Conservation (phyloP, 92 coral and sea anemone species). For the Zoanthus gigantus region DNA sequence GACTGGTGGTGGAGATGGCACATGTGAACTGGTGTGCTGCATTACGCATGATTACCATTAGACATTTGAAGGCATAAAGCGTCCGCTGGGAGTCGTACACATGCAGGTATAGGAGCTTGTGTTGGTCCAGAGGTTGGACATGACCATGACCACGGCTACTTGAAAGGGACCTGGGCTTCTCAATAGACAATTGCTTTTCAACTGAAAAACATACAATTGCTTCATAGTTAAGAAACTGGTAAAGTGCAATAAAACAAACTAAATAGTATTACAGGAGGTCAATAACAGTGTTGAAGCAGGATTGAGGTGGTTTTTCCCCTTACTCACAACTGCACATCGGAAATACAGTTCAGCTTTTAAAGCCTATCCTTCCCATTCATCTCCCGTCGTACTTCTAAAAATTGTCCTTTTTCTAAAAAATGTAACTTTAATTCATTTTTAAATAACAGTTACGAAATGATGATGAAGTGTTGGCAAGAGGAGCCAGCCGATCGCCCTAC, state of each 20-base stretch:
- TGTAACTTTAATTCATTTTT: neutral
- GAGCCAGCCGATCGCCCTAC: slow-evolving; percentile 33
- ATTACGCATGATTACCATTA: slow-evolving; percentile 77
- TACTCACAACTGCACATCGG: too few relatives aligned
- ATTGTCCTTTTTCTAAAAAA: neutral
- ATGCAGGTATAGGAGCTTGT: slow-evolving; percentile 89
- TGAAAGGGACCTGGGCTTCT: slow-evolving; percentile 29
- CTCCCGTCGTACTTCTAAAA: too few relatives aligned
- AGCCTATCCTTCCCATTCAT: too few relatives aligned
- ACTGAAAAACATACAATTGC: neutral
- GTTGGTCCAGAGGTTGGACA: slow-evolving; percentile 91
- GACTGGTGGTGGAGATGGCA: slow-evolving; percentile 91
- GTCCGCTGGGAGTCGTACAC: slow-evolving; percentile 92
- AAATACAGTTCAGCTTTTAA: too few relatives aligned
- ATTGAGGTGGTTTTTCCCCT: too few relatives aligned
- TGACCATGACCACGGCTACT: slow-evolving; percentile 43
- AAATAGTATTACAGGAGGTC: neutral
- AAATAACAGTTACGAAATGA: slow-evolving; percentile 23
- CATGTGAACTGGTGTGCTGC: slow-evolving; percentile 98
- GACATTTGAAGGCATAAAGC: slow-evolving; percentile 88
- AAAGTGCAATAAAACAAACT: neutral
- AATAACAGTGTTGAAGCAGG: neutral
- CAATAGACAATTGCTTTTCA: slow-evolving; percentile 11
- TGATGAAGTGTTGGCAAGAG: slow-evolving; percentile 30
- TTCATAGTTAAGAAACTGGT: neutral